These are phyloP conservation scores for Junco hyemalis DNA, from an alignment of 2,113 vertebrate species.

Conservation along the genomic window DNA sequence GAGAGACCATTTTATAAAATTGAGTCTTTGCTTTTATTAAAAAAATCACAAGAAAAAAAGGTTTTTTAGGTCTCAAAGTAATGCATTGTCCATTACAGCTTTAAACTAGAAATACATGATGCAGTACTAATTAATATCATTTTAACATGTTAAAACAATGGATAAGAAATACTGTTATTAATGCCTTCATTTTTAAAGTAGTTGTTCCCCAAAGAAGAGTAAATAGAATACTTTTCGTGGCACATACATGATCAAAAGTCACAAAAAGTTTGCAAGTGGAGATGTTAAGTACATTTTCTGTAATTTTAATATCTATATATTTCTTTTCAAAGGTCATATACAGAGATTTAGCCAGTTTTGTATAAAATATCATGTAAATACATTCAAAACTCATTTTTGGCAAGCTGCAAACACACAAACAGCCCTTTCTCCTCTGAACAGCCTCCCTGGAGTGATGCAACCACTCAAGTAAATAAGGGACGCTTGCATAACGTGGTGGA, in stretches of 20 bases:
- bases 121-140: constrained; percentile 50
- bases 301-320: background rate
- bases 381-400: background rate
- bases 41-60: constrained; percentile 45
- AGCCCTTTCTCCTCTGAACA: background rate
- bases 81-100: constrained; percentile 17
- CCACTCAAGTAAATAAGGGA: background rate
- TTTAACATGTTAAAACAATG: constrained; percentile 49
- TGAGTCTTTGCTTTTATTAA: constrained; percentile 10
- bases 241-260: constrained; percentile 3
- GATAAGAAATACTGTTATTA: constrained; percentile 53
- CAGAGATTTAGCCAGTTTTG: background rate
- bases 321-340: constrained; percentile 26
- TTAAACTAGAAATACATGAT: constrained; percentile 62
- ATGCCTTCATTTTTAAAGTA: constrained; percentile 64
- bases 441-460: background rate
- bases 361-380: constrained; percentile 36
- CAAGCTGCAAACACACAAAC: background rate
- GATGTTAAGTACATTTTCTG: background rate
- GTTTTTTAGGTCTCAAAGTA: constrained; percentile 24
- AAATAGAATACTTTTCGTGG: constrained; percentile 32
- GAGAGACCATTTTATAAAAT: constrained; percentile 8
- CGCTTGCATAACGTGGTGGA: background rate
- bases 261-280: background rate
- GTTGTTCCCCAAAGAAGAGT: constrained; percentile 56